These are phyloP conservation scores for Caracal caracal DNA, from an alignment of 2,113 vertebrate species.

Conservation along the genomic window DNA sequence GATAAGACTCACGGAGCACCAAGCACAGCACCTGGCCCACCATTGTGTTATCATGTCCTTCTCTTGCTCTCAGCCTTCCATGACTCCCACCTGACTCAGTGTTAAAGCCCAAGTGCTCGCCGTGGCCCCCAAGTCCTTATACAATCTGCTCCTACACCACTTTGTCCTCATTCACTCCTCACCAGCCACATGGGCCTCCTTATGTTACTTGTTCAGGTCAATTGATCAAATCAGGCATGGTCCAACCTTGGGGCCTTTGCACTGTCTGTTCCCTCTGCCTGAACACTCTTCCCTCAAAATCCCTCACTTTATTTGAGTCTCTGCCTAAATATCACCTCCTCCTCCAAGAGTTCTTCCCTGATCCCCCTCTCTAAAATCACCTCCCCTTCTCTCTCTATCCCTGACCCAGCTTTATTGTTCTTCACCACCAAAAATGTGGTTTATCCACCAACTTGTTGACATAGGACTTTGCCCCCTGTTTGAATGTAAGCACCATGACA, in stretches of 20 bases:
- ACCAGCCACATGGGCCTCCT: background rate
- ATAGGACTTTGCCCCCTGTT: background rate
- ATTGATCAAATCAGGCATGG: background rate
- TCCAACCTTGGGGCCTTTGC: background rate
- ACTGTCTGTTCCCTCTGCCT: background rate
- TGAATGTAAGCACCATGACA: background rate
- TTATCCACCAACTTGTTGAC: background rate
- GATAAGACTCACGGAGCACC: background rate
- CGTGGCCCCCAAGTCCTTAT: fast-evolving
- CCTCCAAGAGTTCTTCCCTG: background rate
- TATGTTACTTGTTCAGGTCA: background rate
- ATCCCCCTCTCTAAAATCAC: background rate
- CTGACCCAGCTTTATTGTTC: background rate
- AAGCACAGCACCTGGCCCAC: background rate
- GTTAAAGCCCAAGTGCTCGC: background rate
- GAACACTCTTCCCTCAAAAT: background rate
- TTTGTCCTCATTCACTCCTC: too few species aligned
- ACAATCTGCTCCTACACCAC: background rate
- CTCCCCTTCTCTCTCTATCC: background rate
- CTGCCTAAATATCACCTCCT: background rate
- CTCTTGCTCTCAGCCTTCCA: background rate
- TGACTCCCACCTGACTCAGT: background rate
- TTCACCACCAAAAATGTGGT: background rate
- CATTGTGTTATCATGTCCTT: background rate
- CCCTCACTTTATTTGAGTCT: background rate